Evolutionary conservation across 2,113 vertebrate genomes (phyloP), one percentile per base, ranked within the genome.

Genomic region (Lamprotornis superbus): DNA sequence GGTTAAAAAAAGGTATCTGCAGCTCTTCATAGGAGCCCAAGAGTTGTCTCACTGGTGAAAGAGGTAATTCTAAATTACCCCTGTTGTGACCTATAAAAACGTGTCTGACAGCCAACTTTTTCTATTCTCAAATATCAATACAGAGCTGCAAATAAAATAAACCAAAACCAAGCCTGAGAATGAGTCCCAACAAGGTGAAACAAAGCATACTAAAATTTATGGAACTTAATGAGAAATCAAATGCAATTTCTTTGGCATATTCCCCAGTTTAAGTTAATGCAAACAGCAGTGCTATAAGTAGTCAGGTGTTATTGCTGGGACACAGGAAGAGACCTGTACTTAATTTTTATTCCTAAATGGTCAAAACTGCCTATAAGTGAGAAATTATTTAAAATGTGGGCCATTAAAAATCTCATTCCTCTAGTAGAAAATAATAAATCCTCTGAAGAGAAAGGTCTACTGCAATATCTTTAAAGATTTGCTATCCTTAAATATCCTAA

Each of bases 301-400:
- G 47, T 82, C 86, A 82, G 46, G 47, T 80, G 53, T 93, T 83
- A 84, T 40, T 90, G 50, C 57, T 47, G 74, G 65, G 63, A 63
- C 5, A 11, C 63, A 20, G 47, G 67, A 87, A 70, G 37, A 84
- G 84, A 84, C 70, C 44, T 57, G 33, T 79, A 56, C 57, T 73
- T 96, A 81, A 74, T 92, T 94, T 96, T 84, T 91, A 89, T 88
- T 87, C 20, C 53, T 87, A 15, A 52, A 47, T n/a, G 30, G 65
- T 67, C 65, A 89, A 88, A 97, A 90, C 35, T 69, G 70, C 47
- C 67, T 93, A 9, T 75, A 70, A 88, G 59, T 88, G 68, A 94
- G 81, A 95, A 93, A 88, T 93, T 94, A 93, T 95, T 85, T 86
- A 67, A 93, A 95, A 83, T 92, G 60, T 55, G 81, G 39, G n/a